Base-by-base conservation (phyloP, 2,113 vertebrate species). In the Stegastes partitus region DNA sequence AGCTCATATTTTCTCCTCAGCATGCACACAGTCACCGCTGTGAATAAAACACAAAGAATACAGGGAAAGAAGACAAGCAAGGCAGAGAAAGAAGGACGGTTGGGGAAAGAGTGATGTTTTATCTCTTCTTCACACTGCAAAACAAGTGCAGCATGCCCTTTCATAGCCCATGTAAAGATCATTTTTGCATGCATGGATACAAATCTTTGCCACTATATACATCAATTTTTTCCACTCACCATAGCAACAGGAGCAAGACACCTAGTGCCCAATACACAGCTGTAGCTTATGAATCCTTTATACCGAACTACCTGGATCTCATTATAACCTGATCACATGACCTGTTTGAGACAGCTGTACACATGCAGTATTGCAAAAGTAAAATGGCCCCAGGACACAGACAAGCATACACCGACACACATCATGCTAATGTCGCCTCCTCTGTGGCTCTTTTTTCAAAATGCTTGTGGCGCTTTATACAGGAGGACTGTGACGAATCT, bases 401-500 rank as follows among this genome's bases (percentile, higher is more conserved):
- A 54, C 72, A 19, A 28, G 58, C 74, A 79, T 59, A 74, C 71
- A 68, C 26, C 69, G 79, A 83, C 73, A 85, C 12, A 49, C 39
- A 57, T 66, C 51, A 70, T 76, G 69, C 64, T 86, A 87, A 84
- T 90, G 65, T 81, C 63, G 74, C 77, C 64, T 81, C 82, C 74
- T 62, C 74, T 81, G 77, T 72, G 83, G 64, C 74, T 68, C 42
- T 25, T 26, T 42, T 0, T 79, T 74, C 66, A 77, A 85, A 88
- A 87, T 51, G 82, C 79, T 58, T 34, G 53, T 80, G 77, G 85
- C 81, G 82, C 87, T 90, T 84, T 53, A 66, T 78, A 78, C 49
- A 56, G 58, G 45, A 82, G 62, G 68, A 79, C 78, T 77, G 74
- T 83, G 84, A 91, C 56, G 11, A 70, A 87, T 80, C 66, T 70